Evolutionary conservation across 2,888 invertebrate genomes (phyloP), one percentile per base, ranked within the genome.

Genomic region (Julus scandinavius): DNA sequence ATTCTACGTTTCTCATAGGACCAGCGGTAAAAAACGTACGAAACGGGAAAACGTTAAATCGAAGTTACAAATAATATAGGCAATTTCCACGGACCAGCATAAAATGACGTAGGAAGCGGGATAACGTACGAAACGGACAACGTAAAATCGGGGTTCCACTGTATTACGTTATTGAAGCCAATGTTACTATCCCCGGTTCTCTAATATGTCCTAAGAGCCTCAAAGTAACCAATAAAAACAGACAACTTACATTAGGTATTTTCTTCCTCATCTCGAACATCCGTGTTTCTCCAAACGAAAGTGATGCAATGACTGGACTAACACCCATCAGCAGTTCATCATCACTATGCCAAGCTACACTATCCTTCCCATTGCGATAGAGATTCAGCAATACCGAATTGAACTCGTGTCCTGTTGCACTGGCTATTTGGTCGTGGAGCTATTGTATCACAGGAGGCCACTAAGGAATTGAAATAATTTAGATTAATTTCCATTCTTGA

Each of bases 381-480:
- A 93, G 90, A 90, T 93, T 93, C 85, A 93, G 91, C 86, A 93
- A 91, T 88, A 93, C 92, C 17, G 93, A 93, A 90, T 93, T 93
- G 90, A 93, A 93, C 54, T 91, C 90, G 58, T 91, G 90, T n/a
- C 92, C 92, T 1, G 92, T 92, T 83, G 17, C 41, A 0, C 91
- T 91, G 89, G 92, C 92, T 50, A 93, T 89, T 49, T 90, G 90
- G 6, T 91, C 89, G 89, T 91, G 91, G 17, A 93, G 89, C 45
- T 90, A 89, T 29, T 86, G 84, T 49, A 92, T 89, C 11, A 90
- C 88, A 49, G 91, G 90, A 20, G 91, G 91, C 92, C 92, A 92
- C 92, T 93, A 90, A 91, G 90, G 49, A 84, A 89, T 84, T 54
- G 85, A 58, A 72, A 20, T 13, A 80, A 2, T 20, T 20, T 80